Base-by-base conservation (phyloP, 2,797 vertebrate species). In the Ibycter americanus region DNA sequence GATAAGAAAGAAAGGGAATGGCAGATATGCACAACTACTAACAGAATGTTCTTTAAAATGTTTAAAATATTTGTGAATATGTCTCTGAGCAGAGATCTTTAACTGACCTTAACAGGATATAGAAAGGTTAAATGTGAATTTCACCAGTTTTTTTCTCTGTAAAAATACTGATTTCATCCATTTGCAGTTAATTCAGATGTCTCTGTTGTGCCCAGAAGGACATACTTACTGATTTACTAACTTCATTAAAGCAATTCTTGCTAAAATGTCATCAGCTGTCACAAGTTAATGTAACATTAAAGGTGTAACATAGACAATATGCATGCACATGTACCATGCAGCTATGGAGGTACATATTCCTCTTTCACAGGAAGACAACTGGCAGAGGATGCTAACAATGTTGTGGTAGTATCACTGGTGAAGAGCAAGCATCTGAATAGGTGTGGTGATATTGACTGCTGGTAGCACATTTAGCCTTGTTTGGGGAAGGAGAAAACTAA, bases 151-250 rank as follows among this genome's bases (percentile, higher is more conserved):
- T 40, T 79, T 86, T 66, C 8, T 1, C 47, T 36, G 12, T 56
- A 78, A 78, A 38, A 58, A 56, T 51, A 54, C 21, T 65, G 52
- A 76, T 84, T 32, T 82, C 15, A 51, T 44, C 38, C 8, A 36
- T 89, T 96, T 92, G 29, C 32, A 78, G 61, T 83, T 94, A 66
- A 72, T 80, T 68, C 47, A 55, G 15, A 22, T n/a, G 23, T 66
- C n/a, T 85, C 38, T 87, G 13, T 61, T 89, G 62, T 87, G 47
- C 49, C 20, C 76, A 19, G 47, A 80, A 73, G 31, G 55, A n/a
- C 2, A 1, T 62, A 55, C 62, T 93, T 90, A 73, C 38, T 52
- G 21, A 74, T 61, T 78, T 52, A 31, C 7, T 65, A 58, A 80
- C 21, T 83, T 82, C 11, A 58, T 90, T 85, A 56, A 67, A 91